Evolutionary conservation across 2,113 vertebrate species (phyloP).

Genomic region (Oreochromis niloticus): DNA sequence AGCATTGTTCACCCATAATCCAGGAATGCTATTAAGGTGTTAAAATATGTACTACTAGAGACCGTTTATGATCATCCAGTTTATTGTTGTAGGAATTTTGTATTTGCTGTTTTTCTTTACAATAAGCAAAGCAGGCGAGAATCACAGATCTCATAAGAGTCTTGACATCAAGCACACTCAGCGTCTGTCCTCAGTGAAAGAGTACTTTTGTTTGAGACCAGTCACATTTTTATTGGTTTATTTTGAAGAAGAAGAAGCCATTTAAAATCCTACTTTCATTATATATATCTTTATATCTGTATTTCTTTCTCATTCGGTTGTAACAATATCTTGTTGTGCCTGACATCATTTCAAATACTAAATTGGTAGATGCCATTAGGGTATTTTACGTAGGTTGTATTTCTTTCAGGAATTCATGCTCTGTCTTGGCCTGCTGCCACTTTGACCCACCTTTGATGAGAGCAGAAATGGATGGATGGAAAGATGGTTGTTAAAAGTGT

Average conservation of each 20-base stretch:
- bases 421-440: not conserved
- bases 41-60: fast-evolving
- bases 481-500: not conserved
- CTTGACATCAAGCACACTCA: not conserved
- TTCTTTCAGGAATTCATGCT: not conserved
- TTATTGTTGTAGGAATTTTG: not conserved
- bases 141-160: not conserved
- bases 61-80: not conserved
- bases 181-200: not conserved
- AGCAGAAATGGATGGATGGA: not conserved
- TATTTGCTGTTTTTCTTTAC: not conserved
- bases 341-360: not conserved
- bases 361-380: not conserved
- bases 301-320: not conserved
- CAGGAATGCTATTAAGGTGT: not conserved
- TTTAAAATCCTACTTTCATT: not conserved
- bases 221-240: not conserved
- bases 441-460: not conserved
- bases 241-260: not conserved
- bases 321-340: not conserved
- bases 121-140: not conserved
- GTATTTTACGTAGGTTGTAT: not conserved
- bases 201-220: not conserved
- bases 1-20: not conserved
- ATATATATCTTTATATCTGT: not conserved